Base-by-base conservation (phyloP, 2,113 vertebrate genomes). In the Sus scrofa region DNA sequence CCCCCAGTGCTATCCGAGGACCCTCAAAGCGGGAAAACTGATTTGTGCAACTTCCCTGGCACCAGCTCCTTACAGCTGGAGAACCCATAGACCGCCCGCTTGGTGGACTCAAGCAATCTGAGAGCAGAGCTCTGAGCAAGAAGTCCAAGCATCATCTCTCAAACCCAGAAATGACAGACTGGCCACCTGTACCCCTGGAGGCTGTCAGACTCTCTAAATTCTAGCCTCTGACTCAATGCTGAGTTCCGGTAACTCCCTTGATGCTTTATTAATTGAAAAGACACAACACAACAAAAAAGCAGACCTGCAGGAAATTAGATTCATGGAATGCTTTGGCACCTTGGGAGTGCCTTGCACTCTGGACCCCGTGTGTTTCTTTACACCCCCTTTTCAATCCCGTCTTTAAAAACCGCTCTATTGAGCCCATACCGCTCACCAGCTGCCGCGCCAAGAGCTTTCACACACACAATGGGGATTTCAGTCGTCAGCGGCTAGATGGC, bases 251-350 rank as follows among this genome's bases (percentile, higher is more conserved):
- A 37, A 9, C 78, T 58, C 62, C 26, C 62, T 74, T 1, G 22
- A 32, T 44, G 32, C 54, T 37, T 50, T 26, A 1, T 14, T 67
- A 60, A 86, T 3, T 62, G 24, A 82, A 83, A 91, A 62, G 18
- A 22, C 27, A 34, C 89, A 70, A 30, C 22, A 71, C 27, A 58
- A 22, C 24, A 13, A 22, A 39, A 67, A 2, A 6, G 13, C 77
- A 81, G 68, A 20, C 18, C 44, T 50, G 11, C 1, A 6, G 34
- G 34, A 77, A 60, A 7, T 12, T 11, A 54, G 37, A 26, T 3
- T 0, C 34, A 0, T 0, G 0, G 71, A 3, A 58, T 12, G 7
- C 30, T 39, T 10, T 44, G 27, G 0, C 14, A 8, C 24, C 30
- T 63, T 3, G 3, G 50, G 58, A 20, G 44, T 16, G 27, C 37